Conservation (phyloP, 2,797 vertebrate species). For the Cottoperca gobio region DNA sequence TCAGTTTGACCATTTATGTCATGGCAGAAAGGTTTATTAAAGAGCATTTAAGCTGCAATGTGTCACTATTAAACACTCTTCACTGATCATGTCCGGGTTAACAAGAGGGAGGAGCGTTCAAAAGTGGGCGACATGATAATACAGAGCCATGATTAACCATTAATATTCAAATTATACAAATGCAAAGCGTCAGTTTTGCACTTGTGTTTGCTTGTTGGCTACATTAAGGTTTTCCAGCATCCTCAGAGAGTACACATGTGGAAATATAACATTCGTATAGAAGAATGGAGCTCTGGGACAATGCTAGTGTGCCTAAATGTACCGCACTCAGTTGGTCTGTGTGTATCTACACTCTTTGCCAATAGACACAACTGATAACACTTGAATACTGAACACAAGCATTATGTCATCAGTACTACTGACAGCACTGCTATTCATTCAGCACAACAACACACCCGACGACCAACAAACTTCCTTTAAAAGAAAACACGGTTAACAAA, state of each 20-base stretch:
- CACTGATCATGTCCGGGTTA: not conserved
- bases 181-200: not conserved
- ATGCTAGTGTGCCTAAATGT: not conserved
- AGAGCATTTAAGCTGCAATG: not conserved
- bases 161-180: not conserved
- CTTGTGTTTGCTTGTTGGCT: not conserved
- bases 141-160: not conserved
- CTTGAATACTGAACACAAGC: not conserved
- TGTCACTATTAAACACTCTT: not conserved
- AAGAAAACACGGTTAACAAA: not conserved
- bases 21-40: not conserved
- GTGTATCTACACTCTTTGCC: conserved; percentile 16
- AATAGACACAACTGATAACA: not conserved
- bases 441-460: not conserved
- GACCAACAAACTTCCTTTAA: not conserved
- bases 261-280: not conserved
- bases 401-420: conserved; percentile 1
- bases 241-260: no score
- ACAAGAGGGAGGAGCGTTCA: no score
- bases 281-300: not conserved
- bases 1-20: not conserved
- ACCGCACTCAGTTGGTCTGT: not conserved
- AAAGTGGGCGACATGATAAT: no score
- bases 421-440: not conserved
- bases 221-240: not conserved